Conservation (phyloP, 2,797 vertebrate genomes). For the Aplochiton taeniatus region DNA sequence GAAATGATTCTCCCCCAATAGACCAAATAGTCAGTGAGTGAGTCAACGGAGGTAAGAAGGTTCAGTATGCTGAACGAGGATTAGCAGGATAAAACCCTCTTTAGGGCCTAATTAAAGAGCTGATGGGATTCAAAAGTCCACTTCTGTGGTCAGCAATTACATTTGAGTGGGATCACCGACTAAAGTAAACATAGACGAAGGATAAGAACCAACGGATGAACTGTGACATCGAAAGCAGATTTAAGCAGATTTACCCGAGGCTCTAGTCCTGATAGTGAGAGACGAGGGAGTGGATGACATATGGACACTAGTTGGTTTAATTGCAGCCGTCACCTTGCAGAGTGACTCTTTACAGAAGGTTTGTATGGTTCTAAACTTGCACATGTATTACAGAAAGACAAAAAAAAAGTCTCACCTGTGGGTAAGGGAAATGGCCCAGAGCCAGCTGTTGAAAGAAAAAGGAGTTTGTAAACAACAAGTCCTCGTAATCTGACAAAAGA, state of each 20-base stretch:
- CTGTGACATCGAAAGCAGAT: not conserved
- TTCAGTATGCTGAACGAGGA: constrained; percentile 61
- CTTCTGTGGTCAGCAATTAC: constrained; percentile 72
- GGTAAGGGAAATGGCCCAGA: constrained; percentile 97
- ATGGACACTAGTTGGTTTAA: no score
- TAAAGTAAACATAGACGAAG: constrained; percentile 41
- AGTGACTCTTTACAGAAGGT: no score
- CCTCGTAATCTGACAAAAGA: no score
- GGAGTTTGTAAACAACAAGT: constrained; percentile 39
- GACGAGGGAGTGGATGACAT: no score
- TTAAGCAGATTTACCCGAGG: no score
- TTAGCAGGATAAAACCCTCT: constrained; percentile 70
- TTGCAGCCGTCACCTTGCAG: no score
- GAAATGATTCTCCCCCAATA: no score
- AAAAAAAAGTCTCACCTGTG: constrained; percentile 90
- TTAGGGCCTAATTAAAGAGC: constrained; percentile 72
- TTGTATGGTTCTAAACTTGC: no score
- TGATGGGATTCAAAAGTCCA: constrained; percentile 73
- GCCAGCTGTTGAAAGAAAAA: constrained; percentile 82
- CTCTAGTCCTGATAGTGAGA: no score
- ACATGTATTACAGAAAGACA: not conserved
- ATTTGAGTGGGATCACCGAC: constrained; percentile 74
- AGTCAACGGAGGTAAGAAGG: constrained; percentile 65
- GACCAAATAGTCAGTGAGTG: not conserved
- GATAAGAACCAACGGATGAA: not conserved